phyloP scores from a whole-genome alignment of 2,888 invertebrate species.

The Patella caerulea region DNA sequence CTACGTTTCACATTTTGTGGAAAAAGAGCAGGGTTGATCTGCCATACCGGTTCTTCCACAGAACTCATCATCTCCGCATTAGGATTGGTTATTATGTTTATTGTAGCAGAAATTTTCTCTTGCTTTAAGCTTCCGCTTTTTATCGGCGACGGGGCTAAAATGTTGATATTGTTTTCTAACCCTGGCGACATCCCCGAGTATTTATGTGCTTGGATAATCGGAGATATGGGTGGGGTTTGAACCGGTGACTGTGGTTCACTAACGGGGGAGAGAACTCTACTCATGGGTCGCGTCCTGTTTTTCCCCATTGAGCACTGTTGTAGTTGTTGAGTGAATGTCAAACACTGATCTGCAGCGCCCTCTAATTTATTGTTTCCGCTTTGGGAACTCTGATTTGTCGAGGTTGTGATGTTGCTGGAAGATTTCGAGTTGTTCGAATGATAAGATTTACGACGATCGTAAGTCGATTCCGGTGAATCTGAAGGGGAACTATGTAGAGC shows the following conservation, averaged over 20 bases:
- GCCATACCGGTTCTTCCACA: slow-evolving; percentile 67
- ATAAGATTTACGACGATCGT: slow-evolving; percentile 71
- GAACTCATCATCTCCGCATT: slow-evolving; percentile 58
- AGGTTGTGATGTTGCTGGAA: slow-evolving; percentile 79
- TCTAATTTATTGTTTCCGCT: slow-evolving; percentile 36
- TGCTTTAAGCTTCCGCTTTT: slow-evolving; percentile 52
- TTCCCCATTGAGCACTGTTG: slow-evolving; percentile 82
- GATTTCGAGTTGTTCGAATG: slow-evolving; percentile 76
- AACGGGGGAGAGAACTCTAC: slow-evolving; percentile 75
- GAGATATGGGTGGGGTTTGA: slow-evolving; percentile 86
- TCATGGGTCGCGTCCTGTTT: slow-evolving; percentile 78
- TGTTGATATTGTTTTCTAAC: slow-evolving; percentile 47
- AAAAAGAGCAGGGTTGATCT: slow-evolving; percentile 57
- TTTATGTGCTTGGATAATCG: slow-evolving; percentile 70
- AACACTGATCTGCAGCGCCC: slow-evolving; percentile 48
- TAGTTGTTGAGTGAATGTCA: slow-evolving; percentile 93
- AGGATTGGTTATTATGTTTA: slow-evolving; percentile 65
- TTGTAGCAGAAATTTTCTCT: slow-evolving; percentile 57
- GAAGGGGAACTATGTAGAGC: slow-evolving; percentile 55
- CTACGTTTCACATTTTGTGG: slow-evolving; percentile 43
- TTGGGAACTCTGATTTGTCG: slow-evolving; percentile 72
- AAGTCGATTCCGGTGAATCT: slow-evolving; percentile 71
- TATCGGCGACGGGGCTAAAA: slow-evolving; percentile 46
- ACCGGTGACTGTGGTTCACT: slow-evolving; percentile 82
- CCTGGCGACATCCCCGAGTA: slow-evolving; percentile 33